These are phyloP conservation scores for Ceramica pisi DNA, from an alignment of 2,888 invertebrate genomes.

Conservation along the genomic window DNA sequence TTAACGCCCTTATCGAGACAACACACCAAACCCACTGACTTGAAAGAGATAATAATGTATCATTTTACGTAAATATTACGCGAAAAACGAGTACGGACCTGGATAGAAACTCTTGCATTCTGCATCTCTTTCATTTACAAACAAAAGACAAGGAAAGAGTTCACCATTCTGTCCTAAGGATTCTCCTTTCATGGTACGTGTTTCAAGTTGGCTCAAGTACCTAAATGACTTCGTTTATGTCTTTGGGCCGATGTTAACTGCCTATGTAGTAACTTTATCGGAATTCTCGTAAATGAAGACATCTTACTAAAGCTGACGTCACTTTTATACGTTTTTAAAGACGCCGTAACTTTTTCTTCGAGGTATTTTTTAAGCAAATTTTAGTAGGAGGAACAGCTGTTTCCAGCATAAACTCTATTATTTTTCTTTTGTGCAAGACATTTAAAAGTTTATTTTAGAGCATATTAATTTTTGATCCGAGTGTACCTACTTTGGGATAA, in stretches of 20 bases:
- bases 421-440: neutral
- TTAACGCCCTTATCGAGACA: conserved; percentile 43
- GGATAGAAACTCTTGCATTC: conserved; percentile 12
- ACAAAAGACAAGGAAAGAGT: conserved; percentile 46
- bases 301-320: conserved; percentile 55
- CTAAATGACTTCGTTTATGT: conserved; percentile 64
- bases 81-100: conserved; percentile 45
- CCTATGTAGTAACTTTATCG: conserved; percentile 67
- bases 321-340: conserved; percentile 50
- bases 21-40: conserved; percentile 55
- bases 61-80: conserved; percentile 53
- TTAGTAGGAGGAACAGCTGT: conserved; percentile 28
- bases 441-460: neutral
- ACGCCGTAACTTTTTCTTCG: conserved; percentile 36
- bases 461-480: no score
- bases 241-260: conserved; percentile 53
- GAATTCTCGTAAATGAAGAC: conserved; percentile 65
- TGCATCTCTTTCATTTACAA: conserved; percentile 36
- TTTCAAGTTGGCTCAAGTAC: conserved; percentile 50
- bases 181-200: conserved; percentile 33
- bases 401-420: conserved; percentile 13
- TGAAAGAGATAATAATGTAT: conserved; percentile 62
- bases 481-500: no score
- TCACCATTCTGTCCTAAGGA: conserved; percentile 22
- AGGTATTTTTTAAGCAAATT: conserved; percentile 27